Evolutionary conservation across 2,113 vertebrate genomes (phyloP).

Genomic region (Lophotis ruficrista): DNA sequence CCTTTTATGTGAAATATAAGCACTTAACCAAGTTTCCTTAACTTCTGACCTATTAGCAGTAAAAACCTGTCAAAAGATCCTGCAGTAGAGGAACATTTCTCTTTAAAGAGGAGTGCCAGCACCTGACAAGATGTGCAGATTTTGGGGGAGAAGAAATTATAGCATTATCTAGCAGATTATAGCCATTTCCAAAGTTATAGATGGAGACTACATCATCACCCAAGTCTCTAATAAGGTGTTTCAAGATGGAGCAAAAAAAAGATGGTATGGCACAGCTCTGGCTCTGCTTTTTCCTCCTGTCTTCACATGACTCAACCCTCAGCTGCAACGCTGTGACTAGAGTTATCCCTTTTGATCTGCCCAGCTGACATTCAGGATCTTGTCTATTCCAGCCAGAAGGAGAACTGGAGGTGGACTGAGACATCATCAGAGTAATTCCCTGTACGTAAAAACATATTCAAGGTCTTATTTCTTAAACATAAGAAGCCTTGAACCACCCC

Average conservation of each 20-base stretch:
- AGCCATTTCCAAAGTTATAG: neutral
- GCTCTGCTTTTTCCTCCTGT: neutral
- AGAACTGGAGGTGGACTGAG: neutral
- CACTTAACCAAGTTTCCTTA: neutral
- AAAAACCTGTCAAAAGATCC: neutral
- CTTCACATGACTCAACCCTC: neutral
- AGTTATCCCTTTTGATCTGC: neutral
- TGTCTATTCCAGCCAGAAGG: neutral
- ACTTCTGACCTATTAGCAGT: neutral
- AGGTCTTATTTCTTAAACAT: neutral
- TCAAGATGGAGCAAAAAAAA: neutral
- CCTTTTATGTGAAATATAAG: neutral
- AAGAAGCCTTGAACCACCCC: neutral
- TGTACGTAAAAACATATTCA: neutral
- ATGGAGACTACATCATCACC: neutral
- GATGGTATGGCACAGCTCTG: rapidly evolving
- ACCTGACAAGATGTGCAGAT: neutral
- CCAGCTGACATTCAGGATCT: neutral
- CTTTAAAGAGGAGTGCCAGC: neutral
- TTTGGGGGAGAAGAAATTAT: neutral
- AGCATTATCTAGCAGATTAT: neutral
- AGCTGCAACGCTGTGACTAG: neutral
- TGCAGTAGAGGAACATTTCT: neutral
- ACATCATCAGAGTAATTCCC: neutral
- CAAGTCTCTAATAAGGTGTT: neutral